These are phyloP conservation scores for Clarias laeviceps DNA, from an alignment of 2,797 vertebrate genomes.

Conservation along the genomic window DNA sequence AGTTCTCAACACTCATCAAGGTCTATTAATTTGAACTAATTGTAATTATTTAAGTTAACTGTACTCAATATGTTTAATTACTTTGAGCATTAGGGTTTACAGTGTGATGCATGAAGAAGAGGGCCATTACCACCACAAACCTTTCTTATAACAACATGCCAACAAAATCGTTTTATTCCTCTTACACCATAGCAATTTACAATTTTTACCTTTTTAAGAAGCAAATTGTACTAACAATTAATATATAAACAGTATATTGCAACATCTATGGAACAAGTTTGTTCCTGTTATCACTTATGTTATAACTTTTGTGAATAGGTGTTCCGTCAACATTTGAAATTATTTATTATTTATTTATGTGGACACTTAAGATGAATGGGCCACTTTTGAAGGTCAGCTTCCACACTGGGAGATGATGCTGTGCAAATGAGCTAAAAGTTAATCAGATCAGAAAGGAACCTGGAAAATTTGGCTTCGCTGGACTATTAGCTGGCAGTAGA, in stretches of 20 bases:
- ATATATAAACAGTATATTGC: too few species aligned
- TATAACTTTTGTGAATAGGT: background rate
- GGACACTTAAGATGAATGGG: conserved; percentile 14
- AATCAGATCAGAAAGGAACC: conserved; percentile 43
- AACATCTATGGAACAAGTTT: background rate
- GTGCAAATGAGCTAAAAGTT: conserved; percentile 36
- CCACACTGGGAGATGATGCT: conserved; percentile 32
- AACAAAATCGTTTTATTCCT: background rate
- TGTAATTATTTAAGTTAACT: too few species aligned
- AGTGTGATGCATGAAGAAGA: background rate
- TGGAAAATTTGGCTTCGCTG: conserved; percentile 29
- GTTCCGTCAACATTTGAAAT: background rate
- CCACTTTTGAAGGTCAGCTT: conserved; percentile 23
- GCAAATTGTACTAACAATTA: background rate
- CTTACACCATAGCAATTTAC: background rate
- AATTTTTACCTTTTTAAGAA: background rate
- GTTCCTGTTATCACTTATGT: background rate
- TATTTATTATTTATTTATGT: background rate
- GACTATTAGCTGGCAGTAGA: conserved; percentile 25
- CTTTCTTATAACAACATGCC: background rate
- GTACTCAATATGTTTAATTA: too few species aligned
- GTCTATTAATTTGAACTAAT: too few species aligned
- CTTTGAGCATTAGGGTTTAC: too few species aligned
- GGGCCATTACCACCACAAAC: background rate
- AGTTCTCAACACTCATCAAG: too few species aligned